phyloP scores from a whole-genome alignment of 2,888 invertebrate genomes.

The Podotricha telesiphe region DNA sequence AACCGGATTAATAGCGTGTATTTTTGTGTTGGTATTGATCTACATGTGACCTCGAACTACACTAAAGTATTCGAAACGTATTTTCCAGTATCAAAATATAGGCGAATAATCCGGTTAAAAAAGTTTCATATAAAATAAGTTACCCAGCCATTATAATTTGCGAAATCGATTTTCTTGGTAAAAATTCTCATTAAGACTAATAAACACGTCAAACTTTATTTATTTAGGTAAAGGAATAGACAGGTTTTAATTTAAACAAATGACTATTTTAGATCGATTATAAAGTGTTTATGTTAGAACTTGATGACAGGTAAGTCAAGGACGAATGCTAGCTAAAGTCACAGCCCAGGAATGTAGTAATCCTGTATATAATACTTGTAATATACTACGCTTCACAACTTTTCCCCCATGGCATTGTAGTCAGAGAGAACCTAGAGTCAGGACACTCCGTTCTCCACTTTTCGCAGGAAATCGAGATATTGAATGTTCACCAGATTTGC shows the following conservation, averaged over 20 bases:
- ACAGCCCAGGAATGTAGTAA: background rate
- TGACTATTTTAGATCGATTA: conserved; percentile 7
- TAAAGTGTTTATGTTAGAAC: background rate
- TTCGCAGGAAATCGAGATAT: too few relatives aligned
- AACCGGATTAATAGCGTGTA: too few relatives aligned
- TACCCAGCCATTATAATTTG: conserved; percentile 16
- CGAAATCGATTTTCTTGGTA: conserved; percentile 11
- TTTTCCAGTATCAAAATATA: too few relatives aligned
- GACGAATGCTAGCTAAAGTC: conserved; percentile 8
- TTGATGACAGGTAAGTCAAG: conserved; percentile 19
- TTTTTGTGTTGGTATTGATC: too few relatives aligned
- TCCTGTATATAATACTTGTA: background rate
- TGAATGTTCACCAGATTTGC: too few relatives aligned
- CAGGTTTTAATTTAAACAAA: conserved; percentile 16
- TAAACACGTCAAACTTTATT: conserved; percentile 20
- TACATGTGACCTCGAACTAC: too few relatives aligned
- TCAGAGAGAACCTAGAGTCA: too few relatives aligned
- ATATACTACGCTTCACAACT: conserved; percentile 8
- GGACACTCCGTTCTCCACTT: too few relatives aligned
- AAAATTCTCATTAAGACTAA: conserved; percentile 9
- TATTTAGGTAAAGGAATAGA: conserved; percentile 23
- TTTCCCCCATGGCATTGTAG: too few relatives aligned
- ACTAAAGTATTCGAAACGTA: too few relatives aligned
- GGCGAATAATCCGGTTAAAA: too few relatives aligned
- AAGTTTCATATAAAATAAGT: too few relatives aligned